Conservation (phyloP, 2,888 invertebrate genomes). For the Rhorus exstirpatorius region DNA sequence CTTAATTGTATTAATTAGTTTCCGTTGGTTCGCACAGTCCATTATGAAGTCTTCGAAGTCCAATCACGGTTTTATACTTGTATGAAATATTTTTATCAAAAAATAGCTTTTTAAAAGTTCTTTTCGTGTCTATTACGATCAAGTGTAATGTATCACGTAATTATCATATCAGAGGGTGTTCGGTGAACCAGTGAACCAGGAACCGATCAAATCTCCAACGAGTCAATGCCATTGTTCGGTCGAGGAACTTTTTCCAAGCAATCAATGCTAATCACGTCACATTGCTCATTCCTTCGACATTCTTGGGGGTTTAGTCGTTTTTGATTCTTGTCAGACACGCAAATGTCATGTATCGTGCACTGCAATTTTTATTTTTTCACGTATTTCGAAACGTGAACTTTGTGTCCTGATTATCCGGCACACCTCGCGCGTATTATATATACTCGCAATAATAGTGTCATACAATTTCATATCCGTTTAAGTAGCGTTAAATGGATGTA, state of each 20-base stretch:
- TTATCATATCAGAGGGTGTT: neutral
- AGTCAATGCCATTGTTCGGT: slow-evolving; percentile 28
- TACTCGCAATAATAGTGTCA: neutral
- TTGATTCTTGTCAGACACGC: slow-evolving; percentile 65
- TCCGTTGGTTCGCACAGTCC: neutral
- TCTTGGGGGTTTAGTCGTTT: slow-evolving; percentile 45
- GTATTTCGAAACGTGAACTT: slow-evolving; percentile 21
- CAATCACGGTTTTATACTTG: neutral
- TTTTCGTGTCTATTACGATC: neutral
- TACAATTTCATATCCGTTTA: too few relatives aligned
- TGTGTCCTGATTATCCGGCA: slow-evolving; percentile 1
- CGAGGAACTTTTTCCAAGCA: slow-evolving; percentile 29
- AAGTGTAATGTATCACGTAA: neutral
- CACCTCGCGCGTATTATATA: neutral
- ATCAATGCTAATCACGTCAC: slow-evolving; percentile 53
- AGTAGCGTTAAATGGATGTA: neutral
- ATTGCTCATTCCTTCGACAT: slow-evolving; percentile 47
- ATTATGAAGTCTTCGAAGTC: neutral
- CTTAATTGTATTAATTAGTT: too few relatives aligned
- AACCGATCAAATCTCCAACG: slow-evolving; percentile 41
- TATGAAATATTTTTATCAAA: neutral
- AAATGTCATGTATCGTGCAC: slow-evolving; percentile 46
- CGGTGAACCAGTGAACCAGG: slow-evolving; percentile 18
- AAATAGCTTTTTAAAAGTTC: neutral
- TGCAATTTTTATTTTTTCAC: slow-evolving; percentile 15